Conservation (phyloP, 2,113 vertebrate genomes). For the Tyto alba region DNA sequence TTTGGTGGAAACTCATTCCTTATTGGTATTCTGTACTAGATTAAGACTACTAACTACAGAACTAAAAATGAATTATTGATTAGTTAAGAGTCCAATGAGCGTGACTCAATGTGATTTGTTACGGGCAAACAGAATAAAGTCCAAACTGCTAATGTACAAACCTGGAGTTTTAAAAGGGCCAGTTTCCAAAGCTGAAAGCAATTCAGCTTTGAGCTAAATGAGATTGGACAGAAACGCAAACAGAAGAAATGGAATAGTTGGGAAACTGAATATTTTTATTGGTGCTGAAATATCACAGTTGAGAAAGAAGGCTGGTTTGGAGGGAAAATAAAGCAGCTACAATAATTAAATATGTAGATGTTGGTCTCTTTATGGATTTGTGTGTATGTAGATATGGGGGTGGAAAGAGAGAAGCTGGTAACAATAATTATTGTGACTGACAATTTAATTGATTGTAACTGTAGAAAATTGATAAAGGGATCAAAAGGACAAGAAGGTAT, state of each 20-base stretch:
- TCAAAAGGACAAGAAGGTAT: not conserved
- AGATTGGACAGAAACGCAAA: not conserved
- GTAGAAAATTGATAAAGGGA: not conserved
- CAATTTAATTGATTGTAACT: not conserved
- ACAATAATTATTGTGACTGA: not conserved
- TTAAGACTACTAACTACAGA: not conserved
- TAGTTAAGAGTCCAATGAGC: not conserved
- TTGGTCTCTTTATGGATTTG: not conserved
- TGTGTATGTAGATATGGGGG: not conserved
- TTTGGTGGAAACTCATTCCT: not conserved
- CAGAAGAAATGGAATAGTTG: not conserved
- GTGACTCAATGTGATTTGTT: constrained; percentile 35
- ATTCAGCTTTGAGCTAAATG: not conserved
- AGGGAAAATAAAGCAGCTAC: not conserved
- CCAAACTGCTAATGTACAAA: constrained; percentile 21
- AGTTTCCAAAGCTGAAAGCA: not conserved
- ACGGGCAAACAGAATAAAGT: constrained; percentile 62
- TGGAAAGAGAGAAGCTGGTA: not conserved
- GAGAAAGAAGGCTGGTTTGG: not conserved
- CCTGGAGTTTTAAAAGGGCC: constrained; percentile 18
- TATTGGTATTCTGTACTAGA: not conserved
- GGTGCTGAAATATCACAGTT: not conserved
- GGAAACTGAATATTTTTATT: not conserved
- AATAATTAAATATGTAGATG: not conserved
- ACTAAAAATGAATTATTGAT: constrained; percentile 47